Conservation (phyloP, 2,888 invertebrate species). For the Pristionchus exspectatus region DNA sequence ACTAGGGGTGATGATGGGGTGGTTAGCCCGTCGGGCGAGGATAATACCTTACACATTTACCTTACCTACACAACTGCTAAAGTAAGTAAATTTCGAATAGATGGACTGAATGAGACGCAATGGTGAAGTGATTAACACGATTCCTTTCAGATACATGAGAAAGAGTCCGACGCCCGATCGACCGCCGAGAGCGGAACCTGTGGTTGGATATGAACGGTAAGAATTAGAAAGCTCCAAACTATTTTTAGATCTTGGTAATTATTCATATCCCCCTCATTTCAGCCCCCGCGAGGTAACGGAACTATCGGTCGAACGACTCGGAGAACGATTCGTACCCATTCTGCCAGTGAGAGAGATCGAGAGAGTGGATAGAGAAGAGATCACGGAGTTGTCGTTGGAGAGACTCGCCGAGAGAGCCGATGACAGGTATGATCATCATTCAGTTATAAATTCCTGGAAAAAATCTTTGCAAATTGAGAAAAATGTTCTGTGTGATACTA, state of each 20-base stretch:
- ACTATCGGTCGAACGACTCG: slow-evolving; percentile 17
- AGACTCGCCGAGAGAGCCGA: neutral
- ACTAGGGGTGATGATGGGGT: too few species aligned
- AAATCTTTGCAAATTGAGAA: neutral
- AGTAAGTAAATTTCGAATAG: too few species aligned
- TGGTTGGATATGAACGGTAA: neutral
- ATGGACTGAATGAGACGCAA: too few species aligned
- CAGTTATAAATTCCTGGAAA: neutral
- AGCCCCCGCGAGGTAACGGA: slow-evolving; percentile 31
- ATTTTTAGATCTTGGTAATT: too few species aligned
- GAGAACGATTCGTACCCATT: neutral
- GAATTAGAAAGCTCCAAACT: neutral
- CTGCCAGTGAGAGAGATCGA: neutral
- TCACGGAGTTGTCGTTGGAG: neutral
- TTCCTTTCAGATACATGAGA: slow-evolving; percentile 3
- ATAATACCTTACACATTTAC: too few species aligned
- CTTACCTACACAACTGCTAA: too few species aligned
- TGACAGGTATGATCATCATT: neutral
- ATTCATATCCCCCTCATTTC: neutral
- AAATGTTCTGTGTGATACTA: too few species aligned
- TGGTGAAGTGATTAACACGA: neutral
- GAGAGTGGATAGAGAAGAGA: neutral
- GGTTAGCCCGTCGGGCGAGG: too few species aligned
- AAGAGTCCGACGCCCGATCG: slow-evolving; percentile 33
- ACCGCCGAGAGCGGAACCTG: neutral